Base-by-base conservation (phyloP, 2,797 vertebrate genomes). In the Manis pentadactyla region DNA sequence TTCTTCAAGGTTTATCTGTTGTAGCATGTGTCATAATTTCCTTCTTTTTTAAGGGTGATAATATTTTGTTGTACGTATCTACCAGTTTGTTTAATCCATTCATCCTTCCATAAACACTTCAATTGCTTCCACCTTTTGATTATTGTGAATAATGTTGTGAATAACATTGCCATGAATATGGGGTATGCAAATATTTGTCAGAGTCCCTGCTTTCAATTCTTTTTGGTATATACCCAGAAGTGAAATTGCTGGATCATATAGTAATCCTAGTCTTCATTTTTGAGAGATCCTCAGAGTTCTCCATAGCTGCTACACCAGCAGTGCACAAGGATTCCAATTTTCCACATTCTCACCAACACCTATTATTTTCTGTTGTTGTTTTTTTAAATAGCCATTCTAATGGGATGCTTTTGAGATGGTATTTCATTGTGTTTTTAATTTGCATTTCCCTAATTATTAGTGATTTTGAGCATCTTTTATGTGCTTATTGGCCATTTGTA, bases 221-320 rank as follows among this genome's bases (percentile, higher is more conserved):
- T 31, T 86, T 12, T 19, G 19, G 6, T n/a, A 7, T 42, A 51
- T 21, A 27, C 4, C 21, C 17, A 59, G 61, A 39, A 71, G 3
- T 61, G 5, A 37, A 85, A 81, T 64, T 59, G 14, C 13, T 95
- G 29, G 25, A 27, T 93, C 29, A 53, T 37, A 49, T 34, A 31
- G 23, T 15, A 92, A 75, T 69, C 93, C 34, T 66, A 69, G 31
- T 87, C 89, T 88, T 75, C 57, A 92, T 66, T 59, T 69, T 53
- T n/a, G 34, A 79, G 37, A 14, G 51, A 13, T 5, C 4, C 55
- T 51, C 7, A 34, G 53, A 19, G 12, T 34, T 95, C 85, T 88
- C 39, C 23, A 8, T 57, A n/a, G n/a, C 39, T 27, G 82, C 14
- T n/a, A 6, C 19, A 37, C 18, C 27, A 57, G n/a, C 29, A 51